phyloP scores from a whole-genome alignment of 2,888 invertebrate genomes.

The Fissipunctia ypsillon region DNA sequence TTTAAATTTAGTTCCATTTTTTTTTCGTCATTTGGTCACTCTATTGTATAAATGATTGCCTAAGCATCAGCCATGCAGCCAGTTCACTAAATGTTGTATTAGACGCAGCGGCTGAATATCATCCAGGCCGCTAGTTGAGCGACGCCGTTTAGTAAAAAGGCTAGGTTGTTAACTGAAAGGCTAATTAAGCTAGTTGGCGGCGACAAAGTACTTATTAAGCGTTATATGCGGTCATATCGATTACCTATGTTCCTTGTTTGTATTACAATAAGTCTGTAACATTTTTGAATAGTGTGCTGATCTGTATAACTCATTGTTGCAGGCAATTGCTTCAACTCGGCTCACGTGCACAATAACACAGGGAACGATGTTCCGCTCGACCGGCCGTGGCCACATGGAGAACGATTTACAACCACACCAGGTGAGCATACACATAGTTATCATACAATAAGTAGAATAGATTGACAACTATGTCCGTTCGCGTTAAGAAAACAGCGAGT shows the following conservation, averaged over 20 bases:
- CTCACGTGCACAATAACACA: conserved; percentile 75
- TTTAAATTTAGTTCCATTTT: too few species aligned
- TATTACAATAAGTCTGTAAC: neutral
- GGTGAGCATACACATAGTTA: conserved; percentile 30
- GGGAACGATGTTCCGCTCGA: conserved; percentile 45
- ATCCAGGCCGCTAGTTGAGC: too few species aligned
- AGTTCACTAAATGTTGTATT: too few species aligned
- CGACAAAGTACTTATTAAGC: neutral
- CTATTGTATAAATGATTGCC: too few species aligned
- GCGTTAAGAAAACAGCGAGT: too few species aligned
- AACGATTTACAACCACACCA: conserved; percentile 73
- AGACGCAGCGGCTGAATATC: too few species aligned
- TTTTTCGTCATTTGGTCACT: too few species aligned
- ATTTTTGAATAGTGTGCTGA: neutral
- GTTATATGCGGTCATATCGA: neutral
- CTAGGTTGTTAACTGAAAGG: too few species aligned
- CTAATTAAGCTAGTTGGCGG: too few species aligned
- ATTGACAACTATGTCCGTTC: neutral
- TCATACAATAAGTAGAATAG: neutral
- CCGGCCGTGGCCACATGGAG: conserved; percentile 63
- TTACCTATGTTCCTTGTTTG: conserved; percentile 1
- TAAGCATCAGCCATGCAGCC: too few species aligned
- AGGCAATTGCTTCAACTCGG: conserved; percentile 81
- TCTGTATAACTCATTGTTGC: conserved; percentile 42
- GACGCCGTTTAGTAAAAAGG: too few species aligned